Conservation (phyloP, 2,113 vertebrate genomes). For the Sphyrna mokarran region DNA sequence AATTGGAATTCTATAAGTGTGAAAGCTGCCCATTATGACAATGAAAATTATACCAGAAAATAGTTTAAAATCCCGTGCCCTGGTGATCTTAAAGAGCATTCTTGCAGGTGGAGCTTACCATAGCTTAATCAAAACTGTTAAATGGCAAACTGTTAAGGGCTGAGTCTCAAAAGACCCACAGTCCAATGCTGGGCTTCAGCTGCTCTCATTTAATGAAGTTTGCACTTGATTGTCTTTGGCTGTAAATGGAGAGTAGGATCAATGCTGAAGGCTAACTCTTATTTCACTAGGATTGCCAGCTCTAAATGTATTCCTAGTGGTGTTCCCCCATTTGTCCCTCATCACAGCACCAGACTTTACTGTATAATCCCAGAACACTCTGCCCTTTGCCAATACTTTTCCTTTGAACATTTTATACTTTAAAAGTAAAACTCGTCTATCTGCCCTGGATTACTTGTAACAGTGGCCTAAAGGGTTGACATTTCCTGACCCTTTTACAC, state of each 20-base stretch:
- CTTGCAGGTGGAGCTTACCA: neutral
- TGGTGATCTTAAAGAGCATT: neutral
- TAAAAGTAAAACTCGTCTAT: neutral
- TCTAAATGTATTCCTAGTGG: neutral
- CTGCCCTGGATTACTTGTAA: neutral
- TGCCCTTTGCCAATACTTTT: neutral
- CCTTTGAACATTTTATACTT: too few species aligned
- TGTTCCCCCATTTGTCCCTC: neutral
- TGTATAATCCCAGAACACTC: neutral
- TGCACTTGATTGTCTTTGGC: neutral
- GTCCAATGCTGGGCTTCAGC: too few species aligned
- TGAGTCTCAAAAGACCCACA: neutral
- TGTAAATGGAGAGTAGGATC: neutral
- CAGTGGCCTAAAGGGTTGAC: neutral
- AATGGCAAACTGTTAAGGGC: neutral
- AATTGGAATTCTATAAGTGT: too few species aligned
- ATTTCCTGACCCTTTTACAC: neutral
- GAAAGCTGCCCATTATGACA: neutral
- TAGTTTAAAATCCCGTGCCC: neutral
- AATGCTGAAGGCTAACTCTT: neutral
- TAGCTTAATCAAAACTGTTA: neutral
- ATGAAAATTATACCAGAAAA: neutral
- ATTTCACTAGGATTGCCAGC: neutral
- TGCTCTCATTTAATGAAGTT: neutral
- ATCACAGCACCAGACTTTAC: neutral